A percentile compares a stretch with the other conserved stretches of the same genome.
Conservation (phyloP, 2,113 vertebrate genomes). For the Emydocephalus ijimae region DNA sequence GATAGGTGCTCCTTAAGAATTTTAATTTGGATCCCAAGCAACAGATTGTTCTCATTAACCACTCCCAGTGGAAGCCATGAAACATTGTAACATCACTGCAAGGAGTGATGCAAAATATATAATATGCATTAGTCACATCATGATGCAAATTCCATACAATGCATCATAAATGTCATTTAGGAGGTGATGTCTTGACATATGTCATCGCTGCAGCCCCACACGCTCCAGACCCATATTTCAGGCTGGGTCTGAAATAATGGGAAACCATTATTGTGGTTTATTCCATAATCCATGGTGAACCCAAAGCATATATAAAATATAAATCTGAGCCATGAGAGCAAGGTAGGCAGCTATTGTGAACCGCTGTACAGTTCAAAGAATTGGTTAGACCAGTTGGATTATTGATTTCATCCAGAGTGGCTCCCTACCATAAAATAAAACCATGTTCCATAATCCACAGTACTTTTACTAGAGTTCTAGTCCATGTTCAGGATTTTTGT, state of each 20-base stretch:
- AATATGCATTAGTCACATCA: background rate
- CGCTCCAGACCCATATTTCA: background rate
- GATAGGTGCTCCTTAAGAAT: background rate
- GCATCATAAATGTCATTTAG: background rate
- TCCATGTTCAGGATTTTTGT: background rate
- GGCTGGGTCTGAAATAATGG: background rate
- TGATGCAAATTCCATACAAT: background rate
- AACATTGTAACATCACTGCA: background rate
- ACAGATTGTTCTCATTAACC: background rate
- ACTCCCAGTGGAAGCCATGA: background rate
- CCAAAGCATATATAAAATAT: background rate
- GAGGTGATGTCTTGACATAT: background rate
- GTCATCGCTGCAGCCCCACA: background rate
- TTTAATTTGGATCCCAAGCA: background rate
- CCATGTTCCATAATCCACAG: background rate
- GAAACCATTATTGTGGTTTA: background rate
- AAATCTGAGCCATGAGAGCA: background rate
- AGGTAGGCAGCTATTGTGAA: background rate
- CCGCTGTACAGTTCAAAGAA: background rate
- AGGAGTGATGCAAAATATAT: background rate
- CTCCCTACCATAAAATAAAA: background rate
- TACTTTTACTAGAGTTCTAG: background rate
- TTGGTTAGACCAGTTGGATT: background rate
- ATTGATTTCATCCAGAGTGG: background rate
- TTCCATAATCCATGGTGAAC: background rate